Evolutionary conservation across 2,888 invertebrate species (phyloP), one percentile per base, ranked within the genome.

Genomic region (Cremastinae sp.): DNA sequence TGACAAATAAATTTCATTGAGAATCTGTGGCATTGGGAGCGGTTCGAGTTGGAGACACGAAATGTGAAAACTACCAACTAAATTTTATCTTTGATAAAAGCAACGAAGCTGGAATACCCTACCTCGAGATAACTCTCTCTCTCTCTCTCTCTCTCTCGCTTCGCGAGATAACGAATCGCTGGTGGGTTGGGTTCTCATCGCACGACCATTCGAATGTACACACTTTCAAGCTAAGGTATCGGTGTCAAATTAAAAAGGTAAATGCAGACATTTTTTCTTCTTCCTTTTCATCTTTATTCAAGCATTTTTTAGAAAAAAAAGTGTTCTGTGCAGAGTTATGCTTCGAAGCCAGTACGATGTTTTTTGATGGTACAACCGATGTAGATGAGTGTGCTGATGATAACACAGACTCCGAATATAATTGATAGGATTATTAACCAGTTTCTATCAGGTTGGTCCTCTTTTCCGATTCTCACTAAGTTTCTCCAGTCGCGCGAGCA

Each of bases 71-170:
- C 83, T 83, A 84, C 84, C 81, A 81, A 85, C 81, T 80, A 83
- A 86, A 28, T 5, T 85, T 86, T 87, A 87, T 87, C 87, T 86
- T 80, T 83, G 87, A 86, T 87, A 87, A 87, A 59, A 43, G 69
- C 74, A 69, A 72, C 62, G 62, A 58, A 53, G 51, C 65, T 12
- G 75, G 62, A 68, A 51, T 69, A 59, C 65, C 20, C 34, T 34
- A 16, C 10, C 12, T 62, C 41, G 72, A 77, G 77, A 77, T 77
- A 77, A 70, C 77, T 74, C 77, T n/a, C n/a, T n/a, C n/a, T n/a
- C n/a, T n/a, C n/a, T n/a, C n/a, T n/a, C n/a, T n/a, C n/a, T n/a
- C n/a, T n/a, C n/a, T 28, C 28, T 28, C 28, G 28, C 28, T 28
- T 20, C 49, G 41, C 20, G 74, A 70, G 74, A 77, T 70, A 74